These are phyloP conservation scores for Rhizomys pruinosus DNA, from an alignment of 2,113 vertebrate genomes.

Conservation along the genomic window DNA sequence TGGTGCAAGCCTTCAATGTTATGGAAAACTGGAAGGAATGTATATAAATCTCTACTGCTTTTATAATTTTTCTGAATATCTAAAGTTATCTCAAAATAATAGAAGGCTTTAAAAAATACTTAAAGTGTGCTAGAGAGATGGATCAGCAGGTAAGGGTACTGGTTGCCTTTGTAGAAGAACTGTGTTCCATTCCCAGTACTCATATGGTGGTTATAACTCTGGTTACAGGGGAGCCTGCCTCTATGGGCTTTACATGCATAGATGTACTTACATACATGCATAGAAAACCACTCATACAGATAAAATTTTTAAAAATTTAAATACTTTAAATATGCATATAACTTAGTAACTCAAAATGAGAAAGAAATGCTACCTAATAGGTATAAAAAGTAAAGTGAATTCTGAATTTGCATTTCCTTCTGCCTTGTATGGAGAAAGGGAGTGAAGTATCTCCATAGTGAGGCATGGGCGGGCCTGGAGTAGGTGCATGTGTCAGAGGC, in stretches of 20 bases:
- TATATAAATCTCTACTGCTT: background rate
- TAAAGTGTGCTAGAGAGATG: too few relatives aligned
- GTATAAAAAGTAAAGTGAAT: background rate
- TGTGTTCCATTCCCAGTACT: too few relatives aligned
- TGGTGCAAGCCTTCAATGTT: background rate
- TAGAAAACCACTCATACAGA: too few relatives aligned
- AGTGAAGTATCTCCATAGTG: background rate
- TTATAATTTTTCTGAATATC: background rate
- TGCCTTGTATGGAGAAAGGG: background rate
- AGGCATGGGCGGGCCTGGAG: background rate
- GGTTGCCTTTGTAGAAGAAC: too few relatives aligned
- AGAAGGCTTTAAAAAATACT: background rate
- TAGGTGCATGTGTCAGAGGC: accelerated
- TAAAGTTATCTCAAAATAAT: background rate
- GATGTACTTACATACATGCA: too few relatives aligned
- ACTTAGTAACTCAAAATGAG: background rate
- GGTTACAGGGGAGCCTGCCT: too few relatives aligned
- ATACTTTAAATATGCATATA: too few relatives aligned
- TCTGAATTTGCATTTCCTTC: background rate
- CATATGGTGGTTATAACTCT: too few relatives aligned
- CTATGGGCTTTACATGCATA: too few relatives aligned
- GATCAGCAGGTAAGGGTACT: too few relatives aligned
- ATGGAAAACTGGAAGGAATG: background rate
- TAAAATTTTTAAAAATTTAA: too few relatives aligned
- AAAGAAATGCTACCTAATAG: background rate